Evolutionary conservation across 2,888 invertebrate species (phyloP).

Genomic region (Busseola fusca): DNA sequence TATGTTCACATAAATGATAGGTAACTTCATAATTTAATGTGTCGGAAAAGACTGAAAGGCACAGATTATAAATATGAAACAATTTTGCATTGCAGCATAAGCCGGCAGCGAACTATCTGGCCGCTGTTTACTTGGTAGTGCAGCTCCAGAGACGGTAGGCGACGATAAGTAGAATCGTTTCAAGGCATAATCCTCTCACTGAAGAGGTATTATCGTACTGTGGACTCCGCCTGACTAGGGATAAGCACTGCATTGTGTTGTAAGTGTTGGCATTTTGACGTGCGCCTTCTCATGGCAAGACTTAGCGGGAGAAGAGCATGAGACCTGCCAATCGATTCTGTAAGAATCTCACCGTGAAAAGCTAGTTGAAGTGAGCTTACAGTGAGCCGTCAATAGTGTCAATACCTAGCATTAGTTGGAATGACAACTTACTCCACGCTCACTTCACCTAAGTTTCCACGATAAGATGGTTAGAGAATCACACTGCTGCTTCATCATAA

Average conservation of each 20-base stretch:
- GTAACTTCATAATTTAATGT: background rate
- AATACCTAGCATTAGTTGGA: too few species aligned
- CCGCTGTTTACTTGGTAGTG: slow-evolving; percentile 60
- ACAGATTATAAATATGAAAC: slow-evolving; percentile 43
- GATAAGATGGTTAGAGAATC: too few species aligned
- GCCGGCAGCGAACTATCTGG: slow-evolving; percentile 54
- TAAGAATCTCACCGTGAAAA: too few species aligned
- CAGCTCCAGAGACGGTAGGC: slow-evolving; percentile 62
- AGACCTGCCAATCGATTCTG: slow-evolving; percentile 3
- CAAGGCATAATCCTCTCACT: slow-evolving; percentile 75
- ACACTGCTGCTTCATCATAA: too few species aligned
- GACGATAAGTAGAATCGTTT: slow-evolving; percentile 74
- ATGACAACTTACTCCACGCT: too few species aligned
- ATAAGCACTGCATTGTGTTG: slow-evolving; percentile 73
- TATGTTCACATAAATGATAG: background rate
- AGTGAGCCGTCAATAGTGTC: too few species aligned
- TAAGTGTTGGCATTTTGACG: slow-evolving; percentile 67
- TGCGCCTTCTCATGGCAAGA: slow-evolving; percentile 59
- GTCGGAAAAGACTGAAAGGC: background rate
- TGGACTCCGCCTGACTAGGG: slow-evolving; percentile 67
- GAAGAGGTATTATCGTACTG: slow-evolving; percentile 78
- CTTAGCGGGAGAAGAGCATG: slow-evolving; percentile 40
- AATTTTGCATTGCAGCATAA: slow-evolving; percentile 46
- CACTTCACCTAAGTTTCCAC: too few species aligned
- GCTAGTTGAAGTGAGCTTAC: too few species aligned